A percentile compares a stretch with the other conserved stretches of the same genome.
phyloP scores from a whole-genome alignment of 2,797 vertebrate genomes.

The Liasis olivaceus region DNA sequence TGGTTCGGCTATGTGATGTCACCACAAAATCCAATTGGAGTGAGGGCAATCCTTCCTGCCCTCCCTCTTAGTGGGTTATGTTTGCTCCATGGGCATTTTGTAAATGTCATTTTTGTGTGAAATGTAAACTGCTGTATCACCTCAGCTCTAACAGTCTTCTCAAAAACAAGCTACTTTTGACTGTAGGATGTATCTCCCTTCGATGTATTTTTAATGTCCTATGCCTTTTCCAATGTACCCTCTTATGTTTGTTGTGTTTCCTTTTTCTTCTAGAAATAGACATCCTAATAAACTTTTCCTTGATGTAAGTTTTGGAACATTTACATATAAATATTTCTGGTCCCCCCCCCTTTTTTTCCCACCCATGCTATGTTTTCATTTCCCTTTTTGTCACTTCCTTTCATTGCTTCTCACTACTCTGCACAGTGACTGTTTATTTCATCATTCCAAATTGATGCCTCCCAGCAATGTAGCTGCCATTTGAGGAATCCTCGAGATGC shows the following conservation, averaged over 20 bases:
- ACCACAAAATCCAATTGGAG: background rate
- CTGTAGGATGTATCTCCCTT: background rate
- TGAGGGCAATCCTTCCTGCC: background rate
- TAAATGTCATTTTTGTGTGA: background rate
- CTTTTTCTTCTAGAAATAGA: background rate
- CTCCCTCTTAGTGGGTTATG: background rate
- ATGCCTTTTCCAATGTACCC: background rate
- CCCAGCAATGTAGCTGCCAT: background rate
- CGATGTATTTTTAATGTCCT: background rate
- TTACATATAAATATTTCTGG: background rate
- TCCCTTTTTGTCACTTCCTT: background rate
- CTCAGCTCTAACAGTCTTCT: background rate
- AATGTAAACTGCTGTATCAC: too few relatives aligned
- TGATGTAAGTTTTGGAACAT: background rate
- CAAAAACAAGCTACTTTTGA: background rate
- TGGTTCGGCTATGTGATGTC: too few relatives aligned
- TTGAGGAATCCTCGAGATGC: background rate
- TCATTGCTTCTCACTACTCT: background rate
- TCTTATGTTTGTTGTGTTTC: background rate
- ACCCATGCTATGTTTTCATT: background rate
- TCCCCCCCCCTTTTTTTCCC: background rate
- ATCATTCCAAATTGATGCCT: background rate
- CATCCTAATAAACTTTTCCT: background rate
- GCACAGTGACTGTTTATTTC: background rate
- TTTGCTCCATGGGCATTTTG: background rate